phyloP scores from a whole-genome alignment of 2,113 vertebrate species.

The Lanius collurio region DNA sequence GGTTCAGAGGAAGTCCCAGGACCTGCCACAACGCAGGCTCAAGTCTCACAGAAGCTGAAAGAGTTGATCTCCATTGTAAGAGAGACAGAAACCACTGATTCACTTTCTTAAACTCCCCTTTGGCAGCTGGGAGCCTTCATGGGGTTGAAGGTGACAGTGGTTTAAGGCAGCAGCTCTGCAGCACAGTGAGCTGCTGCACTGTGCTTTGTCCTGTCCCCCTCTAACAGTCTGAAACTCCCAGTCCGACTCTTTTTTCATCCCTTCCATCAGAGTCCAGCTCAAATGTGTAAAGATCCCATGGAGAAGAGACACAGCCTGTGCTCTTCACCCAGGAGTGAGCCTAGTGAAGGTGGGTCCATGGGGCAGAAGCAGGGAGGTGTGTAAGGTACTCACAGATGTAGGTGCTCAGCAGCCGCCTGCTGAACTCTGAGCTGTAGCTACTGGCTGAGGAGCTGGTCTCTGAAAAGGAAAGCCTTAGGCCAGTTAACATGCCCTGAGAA shows the following conservation, averaged over 20 bases:
- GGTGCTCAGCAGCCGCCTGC: constrained; percentile 89
- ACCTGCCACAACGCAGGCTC: not conserved
- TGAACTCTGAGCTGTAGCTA: constrained; percentile 94
- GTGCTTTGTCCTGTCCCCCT: not conserved
- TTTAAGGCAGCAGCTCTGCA: not conserved
- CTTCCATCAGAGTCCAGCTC: not conserved
- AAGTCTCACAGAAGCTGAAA: not conserved
- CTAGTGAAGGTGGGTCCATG: fast-evolving
- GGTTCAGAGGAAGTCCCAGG: not conserved
- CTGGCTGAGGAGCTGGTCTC: constrained; percentile 90
- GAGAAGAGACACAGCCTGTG: not conserved
- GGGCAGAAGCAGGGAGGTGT: not conserved
- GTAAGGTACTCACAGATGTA: constrained; percentile 88
- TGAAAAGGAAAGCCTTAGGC: constrained; percentile 58
- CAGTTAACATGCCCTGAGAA: not conserved
- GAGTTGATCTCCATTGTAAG: not conserved
- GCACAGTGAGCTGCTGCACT: not conserved
- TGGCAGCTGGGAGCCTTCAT: not conserved
- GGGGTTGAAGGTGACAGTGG: not conserved
- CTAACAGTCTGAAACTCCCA: not conserved
- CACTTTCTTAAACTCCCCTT: not conserved
- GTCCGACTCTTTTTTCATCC: not conserved
- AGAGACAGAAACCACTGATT: not conserved
- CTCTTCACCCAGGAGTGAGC: not conserved
- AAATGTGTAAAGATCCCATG: not conserved